A percentile compares a stretch with the other conserved stretches of the same genome.
phyloP scores from a whole-genome alignment of 2,797 vertebrate species.

The Poeciliopsis paucimaculata region DNA sequence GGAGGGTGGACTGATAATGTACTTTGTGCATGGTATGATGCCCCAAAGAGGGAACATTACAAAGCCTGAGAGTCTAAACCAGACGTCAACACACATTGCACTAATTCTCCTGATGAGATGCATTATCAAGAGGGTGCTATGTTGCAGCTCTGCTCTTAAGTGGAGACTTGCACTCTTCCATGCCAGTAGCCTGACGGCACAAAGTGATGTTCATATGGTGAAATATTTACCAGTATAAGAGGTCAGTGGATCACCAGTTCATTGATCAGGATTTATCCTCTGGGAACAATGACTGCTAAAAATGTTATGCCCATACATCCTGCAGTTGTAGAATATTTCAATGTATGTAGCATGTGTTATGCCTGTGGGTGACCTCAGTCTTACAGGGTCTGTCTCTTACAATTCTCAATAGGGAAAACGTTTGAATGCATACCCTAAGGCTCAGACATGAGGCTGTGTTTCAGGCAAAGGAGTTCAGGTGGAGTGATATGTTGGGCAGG shows the following conservation, averaged over 20 bases:
- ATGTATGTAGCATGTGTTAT: neutral
- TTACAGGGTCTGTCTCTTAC: neutral
- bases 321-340: slow-evolving; percentile 2
- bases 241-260: neutral
- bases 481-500: neutral
- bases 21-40: slow-evolving; percentile 33
- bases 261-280: neutral
- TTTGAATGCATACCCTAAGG: neutral
- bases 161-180: slow-evolving; percentile 9
- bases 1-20: slow-evolving; percentile 37
- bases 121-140: slow-evolving; percentile 30
- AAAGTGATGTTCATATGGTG: slow-evolving; percentile 14
- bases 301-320: neutral
- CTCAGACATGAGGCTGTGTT: neutral
- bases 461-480: neutral
- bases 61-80: slow-evolving; percentile 20
- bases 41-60: slow-evolving; percentile 29
- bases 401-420: neutral
- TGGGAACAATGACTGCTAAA: neutral
- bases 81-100: slow-evolving; percentile 17
- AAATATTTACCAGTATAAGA: slow-evolving; percentile 14
- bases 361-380: neutral
- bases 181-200: slow-evolving; percentile 1
- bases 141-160: slow-evolving; percentile 18
- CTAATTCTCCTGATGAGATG: slow-evolving; percentile 42